Evolutionary conservation across 2,113 vertebrate species (phyloP).

Genomic region (Nothoprocta pentlandii): DNA sequence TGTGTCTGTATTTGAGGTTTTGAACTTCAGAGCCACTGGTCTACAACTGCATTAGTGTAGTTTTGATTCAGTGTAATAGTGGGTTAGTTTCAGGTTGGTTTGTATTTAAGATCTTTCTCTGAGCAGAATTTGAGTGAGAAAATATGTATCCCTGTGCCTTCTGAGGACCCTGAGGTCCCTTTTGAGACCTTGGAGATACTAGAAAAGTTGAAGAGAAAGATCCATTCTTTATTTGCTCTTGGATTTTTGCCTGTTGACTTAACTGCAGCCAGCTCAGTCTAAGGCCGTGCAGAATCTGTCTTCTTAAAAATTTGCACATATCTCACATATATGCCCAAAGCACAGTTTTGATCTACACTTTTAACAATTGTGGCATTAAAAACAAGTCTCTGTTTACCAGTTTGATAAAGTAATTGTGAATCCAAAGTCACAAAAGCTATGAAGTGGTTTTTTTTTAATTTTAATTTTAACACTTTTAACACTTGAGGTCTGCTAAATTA

Average conservation of each 20-base stretch:
- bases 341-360: background rate
- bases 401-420: background rate
- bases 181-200: background rate
- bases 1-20: background rate
- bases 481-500: background rate
- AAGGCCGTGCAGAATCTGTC: background rate
- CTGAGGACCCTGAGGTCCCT: background rate
- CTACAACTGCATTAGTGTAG: background rate
- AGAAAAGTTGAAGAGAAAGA: background rate
- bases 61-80: background rate
- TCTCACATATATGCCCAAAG: background rate
- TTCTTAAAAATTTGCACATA: background rate
- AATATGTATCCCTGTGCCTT: background rate
- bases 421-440: background rate
- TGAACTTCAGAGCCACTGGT: background rate
- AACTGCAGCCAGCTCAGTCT: background rate
- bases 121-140: background rate
- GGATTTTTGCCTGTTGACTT: constrained; percentile 2
- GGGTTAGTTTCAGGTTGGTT: background rate
- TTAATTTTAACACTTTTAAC: background rate
- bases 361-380: background rate
- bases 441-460: background rate
- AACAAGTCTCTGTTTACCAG: background rate
- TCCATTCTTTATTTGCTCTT: background rate
- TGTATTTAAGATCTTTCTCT: background rate